These are phyloP conservation scores for Gymnobelideus leadbeateri DNA, from an alignment of 2,113 vertebrate genomes.

Conservation along the genomic window DNA sequence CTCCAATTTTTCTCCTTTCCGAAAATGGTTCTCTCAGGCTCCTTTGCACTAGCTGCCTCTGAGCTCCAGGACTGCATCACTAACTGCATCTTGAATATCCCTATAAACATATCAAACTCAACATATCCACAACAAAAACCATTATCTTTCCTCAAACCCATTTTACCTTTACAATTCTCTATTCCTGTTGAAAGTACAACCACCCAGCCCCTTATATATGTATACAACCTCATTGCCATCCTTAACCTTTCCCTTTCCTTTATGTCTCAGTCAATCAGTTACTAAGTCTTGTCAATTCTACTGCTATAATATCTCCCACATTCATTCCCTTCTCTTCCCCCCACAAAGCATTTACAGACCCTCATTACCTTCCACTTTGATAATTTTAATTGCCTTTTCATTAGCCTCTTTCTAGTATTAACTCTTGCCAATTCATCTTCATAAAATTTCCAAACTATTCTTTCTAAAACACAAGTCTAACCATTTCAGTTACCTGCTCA, in stretches of 20 bases:
- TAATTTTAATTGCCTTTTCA: background rate
- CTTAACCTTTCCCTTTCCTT: background rate
- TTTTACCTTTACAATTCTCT: no score
- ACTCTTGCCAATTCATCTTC: background rate
- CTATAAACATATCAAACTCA: no score
- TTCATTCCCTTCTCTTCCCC: background rate
- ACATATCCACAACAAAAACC: no score
- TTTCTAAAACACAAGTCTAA: background rate
- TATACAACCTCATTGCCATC: background rate
- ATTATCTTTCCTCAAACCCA: no score
- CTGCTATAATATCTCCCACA: background rate
- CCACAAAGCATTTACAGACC: background rate
- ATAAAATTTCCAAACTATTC: background rate
- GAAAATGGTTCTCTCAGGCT: background rate
- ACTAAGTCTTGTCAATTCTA: background rate
- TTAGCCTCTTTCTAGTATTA: background rate
- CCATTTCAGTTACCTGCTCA: background rate
- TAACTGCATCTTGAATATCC: background rate
- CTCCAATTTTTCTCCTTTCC: no score
- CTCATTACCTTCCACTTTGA: background rate
- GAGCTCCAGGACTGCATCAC: background rate
- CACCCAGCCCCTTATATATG: background rate
- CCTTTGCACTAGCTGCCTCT: background rate
- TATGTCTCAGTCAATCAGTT: no score
- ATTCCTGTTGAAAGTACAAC: background rate